Evolutionary conservation across 2,113 vertebrate genomes (phyloP).

Genomic region (Sinocyclocheilus maitianheensis): DNA sequence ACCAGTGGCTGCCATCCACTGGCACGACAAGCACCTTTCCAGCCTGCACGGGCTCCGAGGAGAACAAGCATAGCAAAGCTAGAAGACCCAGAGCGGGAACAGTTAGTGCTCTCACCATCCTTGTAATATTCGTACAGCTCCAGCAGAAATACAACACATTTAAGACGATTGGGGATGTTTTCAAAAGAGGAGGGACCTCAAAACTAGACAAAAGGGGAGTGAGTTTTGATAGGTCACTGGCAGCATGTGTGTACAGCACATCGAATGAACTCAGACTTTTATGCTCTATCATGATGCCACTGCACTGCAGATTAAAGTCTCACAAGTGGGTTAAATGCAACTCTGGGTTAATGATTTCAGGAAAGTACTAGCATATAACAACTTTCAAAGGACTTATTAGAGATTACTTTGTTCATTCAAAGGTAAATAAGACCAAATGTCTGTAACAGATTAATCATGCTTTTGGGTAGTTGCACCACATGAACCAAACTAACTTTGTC

Average conservation of each 20-base stretch:
- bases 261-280: neutral
- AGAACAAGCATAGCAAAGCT: no score
- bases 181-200: conserved; percentile 37
- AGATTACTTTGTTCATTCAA: neutral
- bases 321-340: neutral
- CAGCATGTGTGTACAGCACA: neutral
- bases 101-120: neutral
- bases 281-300: neutral
- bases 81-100: no score
- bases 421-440: neutral
- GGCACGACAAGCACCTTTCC: no score
- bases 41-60: no score
- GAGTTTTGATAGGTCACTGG: neutral
- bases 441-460: neutral
- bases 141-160: conserved; percentile 13
- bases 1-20: no score
- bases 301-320: neutral
- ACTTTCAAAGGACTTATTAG: neutral
- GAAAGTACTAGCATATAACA: neutral
- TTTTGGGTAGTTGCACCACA: neutral
- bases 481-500: neutral
- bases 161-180: neutral
- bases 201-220: neutral
- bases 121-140: conserved; percentile 16
- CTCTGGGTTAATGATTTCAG: conserved; percentile 17